Conservation (phyloP, 2,888 invertebrate species). For the Cantharis flavilabris region DNA sequence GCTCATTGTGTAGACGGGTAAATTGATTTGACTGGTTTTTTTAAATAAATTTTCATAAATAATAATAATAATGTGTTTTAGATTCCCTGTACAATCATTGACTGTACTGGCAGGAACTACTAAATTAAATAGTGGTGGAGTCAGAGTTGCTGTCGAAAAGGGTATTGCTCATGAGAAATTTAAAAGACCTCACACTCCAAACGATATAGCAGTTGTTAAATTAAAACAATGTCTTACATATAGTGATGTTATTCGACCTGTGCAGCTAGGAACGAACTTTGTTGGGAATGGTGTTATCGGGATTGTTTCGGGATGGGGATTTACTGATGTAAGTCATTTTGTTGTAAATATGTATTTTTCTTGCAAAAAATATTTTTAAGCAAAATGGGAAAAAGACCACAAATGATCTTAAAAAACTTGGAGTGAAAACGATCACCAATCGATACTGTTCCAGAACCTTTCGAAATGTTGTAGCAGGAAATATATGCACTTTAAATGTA, state of each 20-base stretch:
- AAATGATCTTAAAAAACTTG: not conserved
- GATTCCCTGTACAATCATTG: not conserved
- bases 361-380: not conserved
- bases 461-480: not conserved
- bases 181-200: not conserved
- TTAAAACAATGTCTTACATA: not conserved
- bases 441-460: not conserved
- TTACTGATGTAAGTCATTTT: not conserved
- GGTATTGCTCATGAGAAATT: not conserved
- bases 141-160: not conserved
- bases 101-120: not conserved
- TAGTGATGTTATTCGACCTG: not conserved
- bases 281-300: not conserved
- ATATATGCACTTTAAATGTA: not conserved
- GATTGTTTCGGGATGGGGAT: not conserved
- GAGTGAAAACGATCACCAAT: too few species aligned
- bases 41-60: not conserved
- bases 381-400: not conserved
- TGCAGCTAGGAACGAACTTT: not conserved
- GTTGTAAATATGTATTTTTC: not conserved
- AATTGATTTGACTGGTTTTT: not conserved
- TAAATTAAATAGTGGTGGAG: not conserved
- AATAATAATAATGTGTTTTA: not conserved
- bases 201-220: not conserved
- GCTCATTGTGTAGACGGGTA: not conserved